These are phyloP conservation scores for Gortyna flavago DNA, from an alignment of 2,888 invertebrate species.

Conservation along the genomic window DNA sequence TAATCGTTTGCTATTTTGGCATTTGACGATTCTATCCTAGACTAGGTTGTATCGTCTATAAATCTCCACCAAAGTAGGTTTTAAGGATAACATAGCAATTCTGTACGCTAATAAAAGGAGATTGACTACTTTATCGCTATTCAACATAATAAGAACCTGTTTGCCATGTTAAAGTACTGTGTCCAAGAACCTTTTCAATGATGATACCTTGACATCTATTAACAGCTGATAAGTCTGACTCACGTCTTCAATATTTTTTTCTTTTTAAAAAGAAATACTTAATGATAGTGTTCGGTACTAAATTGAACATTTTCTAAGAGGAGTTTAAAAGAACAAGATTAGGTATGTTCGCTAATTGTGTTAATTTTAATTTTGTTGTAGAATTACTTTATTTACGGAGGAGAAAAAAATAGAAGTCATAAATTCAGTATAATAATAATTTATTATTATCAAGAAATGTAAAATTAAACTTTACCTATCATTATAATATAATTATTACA, in stretches of 20 bases:
- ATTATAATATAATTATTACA: background rate
- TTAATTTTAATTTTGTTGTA: background rate
- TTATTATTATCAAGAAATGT: slow-evolving; percentile 33
- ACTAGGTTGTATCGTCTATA: background rate
- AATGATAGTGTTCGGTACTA: background rate
- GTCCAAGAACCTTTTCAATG: slow-evolving; percentile 28
- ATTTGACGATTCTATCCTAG: background rate
- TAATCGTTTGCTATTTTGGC: background rate
- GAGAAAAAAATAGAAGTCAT: background rate
- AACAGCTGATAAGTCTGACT: slow-evolving; percentile 4
- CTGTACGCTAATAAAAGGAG: background rate
- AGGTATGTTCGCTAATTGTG: background rate
- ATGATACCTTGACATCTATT: slow-evolving; percentile 33
- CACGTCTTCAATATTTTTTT: background rate
- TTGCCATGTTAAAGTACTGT: slow-evolving; percentile 26
- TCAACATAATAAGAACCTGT: slow-evolving; percentile 27
- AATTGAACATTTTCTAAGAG: background rate
- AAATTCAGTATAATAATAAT: slow-evolving; percentile 22
- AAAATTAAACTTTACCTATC: slow-evolving; percentile 13
- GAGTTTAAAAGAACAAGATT: background rate
- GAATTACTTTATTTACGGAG: background rate
- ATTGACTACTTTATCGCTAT: slow-evolving; percentile 16
- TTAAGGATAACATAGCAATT: slow-evolving; percentile 7
- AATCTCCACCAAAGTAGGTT: background rate
- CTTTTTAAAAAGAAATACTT: background rate